Conservation (phyloP, 2,113 vertebrate species). For the Indicator indicator region DNA sequence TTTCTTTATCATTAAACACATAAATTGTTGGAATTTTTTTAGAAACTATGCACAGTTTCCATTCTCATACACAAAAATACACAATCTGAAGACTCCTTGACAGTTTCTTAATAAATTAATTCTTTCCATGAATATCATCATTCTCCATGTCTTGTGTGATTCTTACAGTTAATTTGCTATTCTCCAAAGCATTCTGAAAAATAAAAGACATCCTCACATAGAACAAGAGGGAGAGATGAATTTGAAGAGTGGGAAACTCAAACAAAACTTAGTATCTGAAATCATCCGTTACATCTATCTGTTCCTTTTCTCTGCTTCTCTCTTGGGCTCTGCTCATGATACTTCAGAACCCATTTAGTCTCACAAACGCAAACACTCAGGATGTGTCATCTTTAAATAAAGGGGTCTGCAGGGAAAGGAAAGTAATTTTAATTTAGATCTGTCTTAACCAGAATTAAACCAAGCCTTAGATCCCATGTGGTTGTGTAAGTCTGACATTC, state of each 20-base stretch:
- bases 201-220: neutral
- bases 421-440: constrained; percentile 34
- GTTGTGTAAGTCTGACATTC: constrained; percentile 18
- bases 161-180: neutral
- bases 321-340: neutral
- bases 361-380: neutral
- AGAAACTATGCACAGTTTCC: neutral
- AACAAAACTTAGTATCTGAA: neutral
- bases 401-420: neutral
- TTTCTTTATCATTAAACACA: neutral
- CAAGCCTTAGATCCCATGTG: constrained; percentile 12
- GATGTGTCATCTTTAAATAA: constrained; percentile 12
- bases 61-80: neutral
- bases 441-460: constrained; percentile 47
- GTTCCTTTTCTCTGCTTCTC: neutral
- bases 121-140: neutral
- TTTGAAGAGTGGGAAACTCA: neutral
- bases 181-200: neutral
- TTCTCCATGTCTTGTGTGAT: neutral
- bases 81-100: neutral
- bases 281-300: neutral
- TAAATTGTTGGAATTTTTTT: neutral
- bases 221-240: neutral
- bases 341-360: neutral
- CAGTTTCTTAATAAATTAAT: neutral